Percentiles rank a stretch among this genome's conserved stretches.
These are phyloP conservation scores for Pontoporia blainvillei DNA, from an alignment of 2,113 vertebrate genomes.

Conservation along the genomic window DNA sequence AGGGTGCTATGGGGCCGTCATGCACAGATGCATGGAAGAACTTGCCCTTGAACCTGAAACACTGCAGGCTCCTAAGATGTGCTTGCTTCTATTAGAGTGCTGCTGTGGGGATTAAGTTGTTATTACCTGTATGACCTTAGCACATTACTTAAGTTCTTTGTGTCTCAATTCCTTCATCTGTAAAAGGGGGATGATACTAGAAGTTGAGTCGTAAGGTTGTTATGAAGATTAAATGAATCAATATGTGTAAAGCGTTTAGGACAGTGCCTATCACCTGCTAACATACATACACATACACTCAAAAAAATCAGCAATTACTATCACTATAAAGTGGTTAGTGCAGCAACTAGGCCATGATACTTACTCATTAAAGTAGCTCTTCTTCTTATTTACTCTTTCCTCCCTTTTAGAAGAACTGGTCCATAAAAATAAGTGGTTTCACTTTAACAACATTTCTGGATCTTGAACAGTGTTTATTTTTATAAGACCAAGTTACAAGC, in stretches of 20 bases:
- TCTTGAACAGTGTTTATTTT: neutral
- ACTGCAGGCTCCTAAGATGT: neutral
- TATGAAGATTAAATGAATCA: neutral
- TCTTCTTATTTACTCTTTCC: neutral
- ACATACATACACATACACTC: neutral
- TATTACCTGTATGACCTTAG: no score
- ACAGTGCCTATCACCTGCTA: neutral
- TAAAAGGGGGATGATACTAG: neutral
- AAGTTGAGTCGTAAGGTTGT: neutral
- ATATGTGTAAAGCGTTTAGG: neutral
- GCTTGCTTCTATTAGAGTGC: neutral
- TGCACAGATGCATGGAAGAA: no score
- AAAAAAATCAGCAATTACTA: neutral
- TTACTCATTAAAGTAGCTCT: neutral
- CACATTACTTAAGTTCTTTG: neutral
- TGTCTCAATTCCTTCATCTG: neutral
- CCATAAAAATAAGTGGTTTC: neutral
- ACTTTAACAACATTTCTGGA: neutral
- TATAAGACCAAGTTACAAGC: neutral
- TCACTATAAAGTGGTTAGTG: neutral
- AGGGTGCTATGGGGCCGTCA: rapidly evolving
- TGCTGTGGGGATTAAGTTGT: neutral
- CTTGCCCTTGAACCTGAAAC: neutral
- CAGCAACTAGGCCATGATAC: neutral
- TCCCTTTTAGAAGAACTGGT: neutral